Evolutionary conservation across 2,888 invertebrate genomes (phyloP).

Genomic region (Tetragonisca angustula): DNA sequence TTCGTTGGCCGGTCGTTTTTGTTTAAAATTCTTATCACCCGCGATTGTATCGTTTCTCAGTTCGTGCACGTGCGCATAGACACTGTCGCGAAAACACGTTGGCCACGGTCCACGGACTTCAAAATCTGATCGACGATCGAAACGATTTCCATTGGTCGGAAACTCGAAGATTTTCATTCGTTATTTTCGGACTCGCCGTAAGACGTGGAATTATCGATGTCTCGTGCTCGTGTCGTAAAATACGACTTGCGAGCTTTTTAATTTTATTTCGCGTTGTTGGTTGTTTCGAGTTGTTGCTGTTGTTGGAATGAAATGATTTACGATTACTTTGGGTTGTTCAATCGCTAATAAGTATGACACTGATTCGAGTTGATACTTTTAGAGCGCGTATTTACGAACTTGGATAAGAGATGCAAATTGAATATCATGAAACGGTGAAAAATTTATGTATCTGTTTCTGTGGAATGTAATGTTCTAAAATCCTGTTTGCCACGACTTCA

Average conservation of each 20-base stretch:
- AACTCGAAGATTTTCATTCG: constrained; percentile 9
- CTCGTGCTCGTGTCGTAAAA: background rate
- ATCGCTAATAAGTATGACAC: no score
- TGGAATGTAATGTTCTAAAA: no score
- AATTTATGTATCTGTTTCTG: no score
- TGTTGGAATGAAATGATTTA: background rate
- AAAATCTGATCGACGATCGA: constrained; percentile 17
- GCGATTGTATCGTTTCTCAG: background rate
- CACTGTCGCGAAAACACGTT: constrained; percentile 27
- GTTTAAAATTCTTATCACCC: constrained; percentile 7
- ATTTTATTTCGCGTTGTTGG: background rate
- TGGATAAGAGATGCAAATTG: no score
- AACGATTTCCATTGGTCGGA: constrained; percentile 9
- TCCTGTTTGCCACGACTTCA: no score
- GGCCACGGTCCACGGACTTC: constrained; percentile 51
- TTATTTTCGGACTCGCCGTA: constrained; percentile 15
- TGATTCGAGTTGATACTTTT: no score
- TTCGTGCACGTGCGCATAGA: constrained; percentile 26
- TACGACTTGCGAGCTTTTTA: background rate
- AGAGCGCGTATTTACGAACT: no score
- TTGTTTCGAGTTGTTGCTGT: background rate
- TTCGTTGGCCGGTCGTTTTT: background rate
- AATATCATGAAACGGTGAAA: no score
- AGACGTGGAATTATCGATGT: background rate
- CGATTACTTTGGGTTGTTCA: background rate